Evolutionary conservation across 2,797 vertebrate genomes (phyloP).

Genomic region (Valencia hispanica): DNA sequence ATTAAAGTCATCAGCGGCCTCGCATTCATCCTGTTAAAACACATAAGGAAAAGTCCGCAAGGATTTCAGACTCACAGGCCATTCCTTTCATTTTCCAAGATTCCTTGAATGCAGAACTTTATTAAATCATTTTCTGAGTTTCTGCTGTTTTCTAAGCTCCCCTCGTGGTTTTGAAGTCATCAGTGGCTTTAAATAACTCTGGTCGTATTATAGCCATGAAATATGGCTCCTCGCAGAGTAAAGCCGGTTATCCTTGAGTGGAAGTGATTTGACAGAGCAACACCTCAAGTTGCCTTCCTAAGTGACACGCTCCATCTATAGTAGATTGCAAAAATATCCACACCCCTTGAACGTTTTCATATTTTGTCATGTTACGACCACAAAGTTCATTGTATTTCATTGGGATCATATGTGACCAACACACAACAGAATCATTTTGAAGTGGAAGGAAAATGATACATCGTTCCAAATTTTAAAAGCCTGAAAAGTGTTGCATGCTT

Average conservation of each 20-base stretch:
- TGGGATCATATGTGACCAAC: neutral
- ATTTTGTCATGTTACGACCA: neutral
- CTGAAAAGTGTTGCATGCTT: neutral
- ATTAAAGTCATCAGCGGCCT: slow-evolving; percentile 81
- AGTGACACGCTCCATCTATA: slow-evolving; percentile 54
- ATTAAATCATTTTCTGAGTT: slow-evolving; percentile 75
- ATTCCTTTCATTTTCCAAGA: slow-evolving; percentile 56
- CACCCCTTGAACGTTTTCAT: neutral
- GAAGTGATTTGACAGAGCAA: slow-evolving; percentile 77
- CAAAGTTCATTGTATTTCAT: neutral
- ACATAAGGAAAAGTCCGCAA: slow-evolving; percentile 74
- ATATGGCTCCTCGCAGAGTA: slow-evolving; percentile 74
- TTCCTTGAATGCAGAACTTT: slow-evolving; percentile 74
- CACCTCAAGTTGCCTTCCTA: slow-evolving; percentile 68
- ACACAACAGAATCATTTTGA: neutral
- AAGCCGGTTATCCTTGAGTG: slow-evolving; percentile 76
- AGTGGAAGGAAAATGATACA: neutral
- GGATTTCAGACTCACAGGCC: slow-evolving; percentile 70
- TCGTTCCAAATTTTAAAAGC: neutral
- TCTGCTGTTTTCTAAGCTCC: slow-evolving; percentile 73
- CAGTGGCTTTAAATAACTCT: slow-evolving; percentile 79
- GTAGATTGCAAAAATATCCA: neutral
- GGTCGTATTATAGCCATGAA: slow-evolving; percentile 75
- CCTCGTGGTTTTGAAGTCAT: slow-evolving; percentile 75
- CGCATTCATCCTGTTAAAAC: slow-evolving; percentile 79